These are phyloP conservation scores for Isoperla grammatica DNA, from an alignment of 2,888 invertebrate genomes.

Conservation along the genomic window DNA sequence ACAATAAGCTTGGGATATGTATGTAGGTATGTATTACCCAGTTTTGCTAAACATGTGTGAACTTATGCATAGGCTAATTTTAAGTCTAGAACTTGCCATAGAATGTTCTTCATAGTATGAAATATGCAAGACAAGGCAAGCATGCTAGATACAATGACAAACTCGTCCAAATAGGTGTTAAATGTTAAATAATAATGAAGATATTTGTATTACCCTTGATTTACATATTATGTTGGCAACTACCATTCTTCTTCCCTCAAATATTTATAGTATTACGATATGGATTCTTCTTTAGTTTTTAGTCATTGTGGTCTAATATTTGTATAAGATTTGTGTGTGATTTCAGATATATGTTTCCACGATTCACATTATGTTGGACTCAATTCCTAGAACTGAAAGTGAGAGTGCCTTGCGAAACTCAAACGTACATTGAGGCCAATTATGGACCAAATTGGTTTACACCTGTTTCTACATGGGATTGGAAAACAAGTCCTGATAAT, in stretches of 20 bases:
- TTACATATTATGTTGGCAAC: not conserved
- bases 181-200: too few species aligned
- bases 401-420: slow-evolving; percentile 48
- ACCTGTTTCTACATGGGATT: slow-evolving; percentile 49
- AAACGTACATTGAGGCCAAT: slow-evolving; percentile 47
- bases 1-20: too few species aligned
- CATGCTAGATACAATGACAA: too few species aligned
- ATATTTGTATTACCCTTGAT: not conserved
- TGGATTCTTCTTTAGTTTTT: slow-evolving; percentile 6
- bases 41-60: too few species aligned
- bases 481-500: slow-evolving; percentile 50
- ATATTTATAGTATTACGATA: too few species aligned
- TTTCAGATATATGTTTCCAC: slow-evolving; percentile 47
- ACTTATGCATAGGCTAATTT: too few species aligned
- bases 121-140: too few species aligned
- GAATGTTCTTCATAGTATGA: too few species aligned
- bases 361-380: slow-evolving; percentile 50
- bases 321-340: not conserved
- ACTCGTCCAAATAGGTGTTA: too few species aligned
- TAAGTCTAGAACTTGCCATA: too few species aligned
- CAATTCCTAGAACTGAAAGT: slow-evolving; percentile 47
- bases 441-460: slow-evolving; percentile 48
- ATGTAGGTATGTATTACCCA: too few species aligned
- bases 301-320: not conserved
- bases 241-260: not conserved